A percentile compares a stretch with the other conserved stretches of the same genome.
Evolutionary conservation across 2,888 invertebrate genomes (phyloP).

Genomic region (Pristionchus fissidentatus): DNA sequence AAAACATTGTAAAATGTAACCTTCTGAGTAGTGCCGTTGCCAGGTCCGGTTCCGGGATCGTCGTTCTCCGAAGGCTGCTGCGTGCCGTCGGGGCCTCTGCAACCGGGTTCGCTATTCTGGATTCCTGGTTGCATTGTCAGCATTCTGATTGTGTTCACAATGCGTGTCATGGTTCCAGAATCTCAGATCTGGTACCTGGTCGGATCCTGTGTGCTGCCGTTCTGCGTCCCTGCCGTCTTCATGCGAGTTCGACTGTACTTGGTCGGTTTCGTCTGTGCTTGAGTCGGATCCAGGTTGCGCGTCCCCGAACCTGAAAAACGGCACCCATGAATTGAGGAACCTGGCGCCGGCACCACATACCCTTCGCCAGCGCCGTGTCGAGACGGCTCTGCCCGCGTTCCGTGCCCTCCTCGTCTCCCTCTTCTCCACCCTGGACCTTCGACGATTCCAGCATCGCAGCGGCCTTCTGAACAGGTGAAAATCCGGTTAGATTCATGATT

Average conservation of each 20-base stretch:
- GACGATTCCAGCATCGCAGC: neutral
- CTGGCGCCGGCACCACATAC: neutral
- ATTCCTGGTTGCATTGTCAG: neutral
- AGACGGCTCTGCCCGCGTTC: neutral
- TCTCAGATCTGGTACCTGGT: neutral
- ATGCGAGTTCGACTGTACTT: no score
- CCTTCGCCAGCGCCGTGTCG: neutral
- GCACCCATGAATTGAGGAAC: no score
- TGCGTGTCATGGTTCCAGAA: no score
- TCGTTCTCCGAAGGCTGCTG: constrained; percentile 9
- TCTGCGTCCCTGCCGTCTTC: no score
- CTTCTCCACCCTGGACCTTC: neutral
- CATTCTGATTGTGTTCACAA: no score
- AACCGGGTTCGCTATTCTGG: neutral
- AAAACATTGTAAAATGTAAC: no score
- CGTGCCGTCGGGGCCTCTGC: constrained; percentile 21
- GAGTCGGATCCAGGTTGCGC: neutral
- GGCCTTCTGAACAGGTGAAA: neutral
- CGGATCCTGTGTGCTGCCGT: no score
- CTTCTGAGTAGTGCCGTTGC: neutral
- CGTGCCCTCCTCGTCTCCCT: neutral
- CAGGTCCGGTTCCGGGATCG: no score
- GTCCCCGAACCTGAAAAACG: neutral
- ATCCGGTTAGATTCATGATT: neutral
- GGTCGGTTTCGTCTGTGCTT: neutral